Conservation (phyloP, 35 echinoderm and acorn worm genomes). For the Ophiothrix spiculata region DNA sequence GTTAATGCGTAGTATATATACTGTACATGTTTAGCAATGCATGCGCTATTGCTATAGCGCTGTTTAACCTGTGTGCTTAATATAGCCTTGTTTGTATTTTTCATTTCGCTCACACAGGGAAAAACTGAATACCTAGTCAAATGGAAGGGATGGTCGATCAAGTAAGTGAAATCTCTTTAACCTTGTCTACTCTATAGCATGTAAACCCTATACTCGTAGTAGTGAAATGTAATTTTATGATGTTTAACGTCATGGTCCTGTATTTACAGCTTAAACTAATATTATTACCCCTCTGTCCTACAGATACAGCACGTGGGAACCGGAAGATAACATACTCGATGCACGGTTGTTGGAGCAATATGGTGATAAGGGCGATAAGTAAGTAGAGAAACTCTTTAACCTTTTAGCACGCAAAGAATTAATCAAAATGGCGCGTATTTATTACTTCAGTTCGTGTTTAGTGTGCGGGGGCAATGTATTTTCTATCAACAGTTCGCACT, state of each 20-base stretch:
- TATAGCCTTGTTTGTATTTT: constrained; percentile 27
- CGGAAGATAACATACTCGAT: constrained; percentile 84
- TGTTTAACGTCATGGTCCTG: no score
- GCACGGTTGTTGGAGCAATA: constrained; percentile 57
- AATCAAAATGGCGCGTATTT: neutral
- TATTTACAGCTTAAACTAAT: no score
- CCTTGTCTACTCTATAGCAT: neutral
- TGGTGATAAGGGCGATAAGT: constrained; percentile 77
- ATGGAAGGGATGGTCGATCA: constrained; percentile 91
- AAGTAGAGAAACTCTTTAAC: neutral
- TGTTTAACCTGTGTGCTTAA: no score
- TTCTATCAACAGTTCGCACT: neutral
- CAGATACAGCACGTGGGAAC: constrained; percentile 96
- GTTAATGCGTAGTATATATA: no score
- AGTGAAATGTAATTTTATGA: no score
- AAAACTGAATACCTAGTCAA: constrained; percentile 82
- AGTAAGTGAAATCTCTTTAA: constrained; percentile 63
- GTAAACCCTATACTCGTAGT: no score
- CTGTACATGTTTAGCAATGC: no score
- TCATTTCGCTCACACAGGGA: constrained; percentile 47
- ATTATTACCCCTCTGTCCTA: no score
- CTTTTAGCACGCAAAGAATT: neutral
- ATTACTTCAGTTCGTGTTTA: neutral
- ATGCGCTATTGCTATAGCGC: no score
- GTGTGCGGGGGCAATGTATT: neutral